Evolutionary conservation across 2,888 invertebrate species (phyloP), one percentile per base, ranked within the genome.

Genomic region (Aelia acuminata): DNA sequence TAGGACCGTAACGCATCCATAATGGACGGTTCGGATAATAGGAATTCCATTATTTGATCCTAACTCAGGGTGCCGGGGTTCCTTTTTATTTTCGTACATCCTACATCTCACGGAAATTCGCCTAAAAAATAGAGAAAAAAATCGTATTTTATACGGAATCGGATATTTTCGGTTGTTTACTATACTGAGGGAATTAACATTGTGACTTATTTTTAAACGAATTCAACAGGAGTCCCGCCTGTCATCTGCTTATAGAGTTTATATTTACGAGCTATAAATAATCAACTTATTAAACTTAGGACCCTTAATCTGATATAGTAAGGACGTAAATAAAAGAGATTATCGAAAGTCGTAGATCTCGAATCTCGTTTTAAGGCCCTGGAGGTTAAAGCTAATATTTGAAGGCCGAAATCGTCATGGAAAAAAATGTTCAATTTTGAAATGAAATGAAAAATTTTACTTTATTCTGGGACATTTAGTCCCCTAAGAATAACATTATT

Each of bases 21-120:
- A 70, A 70, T 35, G 63, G 63, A 70, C 15, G 63, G 18, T 18
- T 1, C 35, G 15, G 31, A 35, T 70, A 70, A 70, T 70, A 70
- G 63, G 63, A 70, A 70, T 70, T 70, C 63, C 63, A 70, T 70
- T 70, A 70, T 70, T 70, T 35, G 63, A 70, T 35, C 63, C 35
- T 70, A 70, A 70, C 63, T 70, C 63, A 70, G 18, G 13, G 63
- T 7, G 4, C n/a, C 5, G 13, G 31, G 31, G 31, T 22, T 70
- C 22, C 63, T 8, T 35, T 18, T 35, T 57, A 13, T 26, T 26
- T 18, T 35, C 31, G 31, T 70, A 70, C 35, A 7, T 70, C 35
- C 35, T 70, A 13, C 1, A 18, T 70, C 63, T 15, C 18, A 31
- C 35, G 20, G 20, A 70, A 7, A 57, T 57, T 57, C 13, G 7